Evolutionary conservation across 2,797 vertebrate genomes (phyloP), one percentile per base, ranked within the genome.

Genomic region (Limosa lapponica): DNA sequence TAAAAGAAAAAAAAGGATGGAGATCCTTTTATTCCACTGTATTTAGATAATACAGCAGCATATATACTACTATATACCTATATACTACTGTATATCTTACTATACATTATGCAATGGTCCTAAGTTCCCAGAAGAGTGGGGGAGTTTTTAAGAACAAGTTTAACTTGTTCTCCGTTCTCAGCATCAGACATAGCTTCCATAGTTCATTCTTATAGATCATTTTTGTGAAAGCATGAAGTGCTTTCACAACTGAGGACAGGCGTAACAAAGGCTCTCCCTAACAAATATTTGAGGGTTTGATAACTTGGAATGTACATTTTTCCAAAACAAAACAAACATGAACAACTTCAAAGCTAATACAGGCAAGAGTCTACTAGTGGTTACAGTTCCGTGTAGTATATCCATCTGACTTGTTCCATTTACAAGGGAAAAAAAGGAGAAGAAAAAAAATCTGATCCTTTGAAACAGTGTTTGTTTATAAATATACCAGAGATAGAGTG

Each of bases 81-180:
- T 6, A 48, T 8, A 19, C 25, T 55, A n/a, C n/a, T 72, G 2
- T 25, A 17, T 24, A 18, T 27, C 44, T 61, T 51, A 8, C 41
- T 41, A 70, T 62, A 43, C 8, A 32, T 91, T 78, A 88, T 71
- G 87, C 79, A 93, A 80, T 16, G 48, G 32, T 88, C 71, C 41
- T 37, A 57, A 46, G 8, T 82, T 36, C 57, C 49, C 66, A 91
- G 61, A 57, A 65, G n/a, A 82, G 20, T 5, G 10, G 49, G 18
- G 13, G 30, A 61, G 17, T 6, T 75, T 64, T 74, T 49, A 74
- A 89, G 66, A 95, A 84, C 92, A 82, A 92, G 88, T 75, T 94
- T 62, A 67, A 75, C 90, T 89, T 37, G 86, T 84, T 95, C 74
- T 70, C 39, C 59, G 73, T 67, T 82, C 51, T 95, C 90, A 91